These are phyloP conservation scores for Dicrurus megarhynchus DNA, from an alignment of 2,113 vertebrate genomes.

Conservation along the genomic window DNA sequence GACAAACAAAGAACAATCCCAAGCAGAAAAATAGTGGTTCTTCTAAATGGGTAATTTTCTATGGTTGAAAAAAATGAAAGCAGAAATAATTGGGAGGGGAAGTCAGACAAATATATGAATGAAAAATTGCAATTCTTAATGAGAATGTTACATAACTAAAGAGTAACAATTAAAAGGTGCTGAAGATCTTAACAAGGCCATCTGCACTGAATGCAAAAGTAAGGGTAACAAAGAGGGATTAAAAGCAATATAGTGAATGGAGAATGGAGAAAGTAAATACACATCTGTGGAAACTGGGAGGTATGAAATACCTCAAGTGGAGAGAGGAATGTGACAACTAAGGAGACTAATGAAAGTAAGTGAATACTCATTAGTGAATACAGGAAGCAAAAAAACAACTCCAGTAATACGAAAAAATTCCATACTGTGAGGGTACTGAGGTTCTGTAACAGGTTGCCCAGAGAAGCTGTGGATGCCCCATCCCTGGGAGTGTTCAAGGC, in stretches of 20 bases:
- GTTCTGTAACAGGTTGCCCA: not conserved
- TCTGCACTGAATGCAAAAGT: not conserved
- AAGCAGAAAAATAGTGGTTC: not conserved
- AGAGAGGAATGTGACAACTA: not conserved
- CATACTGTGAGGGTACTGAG: not conserved
- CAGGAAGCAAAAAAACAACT: not conserved
- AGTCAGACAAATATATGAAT: not conserved
- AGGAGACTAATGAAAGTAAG: not conserved
- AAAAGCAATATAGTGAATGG: not conserved
- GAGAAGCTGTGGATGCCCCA: not conserved
- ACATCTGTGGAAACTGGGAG: not conserved
- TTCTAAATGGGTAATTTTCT: not conserved
- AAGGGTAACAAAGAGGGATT: not conserved
- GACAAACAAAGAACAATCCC: not conserved
- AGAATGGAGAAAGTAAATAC: not conserved
- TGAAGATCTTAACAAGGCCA: not conserved
- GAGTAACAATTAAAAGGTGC: not conserved
- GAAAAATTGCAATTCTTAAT: not conserved
- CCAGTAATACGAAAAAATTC: not conserved
- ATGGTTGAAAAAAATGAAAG: not conserved
- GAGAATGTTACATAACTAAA: not conserved
- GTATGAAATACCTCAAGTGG: not conserved
- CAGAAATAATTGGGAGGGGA: not conserved
- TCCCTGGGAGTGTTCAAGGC: not conserved
- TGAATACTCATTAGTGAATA: not conserved